Evolutionary conservation across 1,140 invertebrate genomes (phyloP).

Genomic region (Contarinia nasturtii): DNA sequence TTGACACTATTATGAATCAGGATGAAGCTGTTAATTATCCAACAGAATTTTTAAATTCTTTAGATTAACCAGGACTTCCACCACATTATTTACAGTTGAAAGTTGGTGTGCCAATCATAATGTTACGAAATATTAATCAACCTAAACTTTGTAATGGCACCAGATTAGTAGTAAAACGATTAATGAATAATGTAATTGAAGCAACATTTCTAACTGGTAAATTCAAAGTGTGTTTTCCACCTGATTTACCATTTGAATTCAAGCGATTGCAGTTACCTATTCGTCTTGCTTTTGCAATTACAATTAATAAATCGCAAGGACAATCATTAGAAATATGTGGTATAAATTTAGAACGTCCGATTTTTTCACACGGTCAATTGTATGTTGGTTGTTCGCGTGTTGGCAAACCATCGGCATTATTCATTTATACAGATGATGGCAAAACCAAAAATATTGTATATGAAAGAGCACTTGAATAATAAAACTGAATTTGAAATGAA

Average conservation of each 20-base stretch:
- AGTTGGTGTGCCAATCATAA: conserved; percentile 19
- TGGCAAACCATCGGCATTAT: conserved; percentile 2
- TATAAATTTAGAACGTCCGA: conserved; percentile 14
- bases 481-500: no score
- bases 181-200: conserved; percentile 12
- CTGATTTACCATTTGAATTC: conserved; percentile 5
- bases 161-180: conserved; percentile 10
- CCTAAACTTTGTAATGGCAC: conserved; percentile 22
- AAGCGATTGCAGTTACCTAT: conserved; percentile 12
- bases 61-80: conserved; percentile 10
- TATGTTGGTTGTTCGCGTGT: conserved; percentile 15
- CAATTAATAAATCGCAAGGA: conserved; percentile 35
- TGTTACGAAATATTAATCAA: conserved; percentile 20
- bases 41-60: conserved; percentile 12
- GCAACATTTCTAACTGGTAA: conserved; percentile 16
- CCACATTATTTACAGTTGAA: conserved; percentile 7
- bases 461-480: no score
- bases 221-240: conserved; percentile 14
- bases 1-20: conserved; percentile 11
- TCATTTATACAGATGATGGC: background rate
- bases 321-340: conserved; percentile 21
- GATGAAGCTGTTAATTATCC: conserved; percentile 10
- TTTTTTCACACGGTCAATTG: conserved; percentile 9
- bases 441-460: no score
- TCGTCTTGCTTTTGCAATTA: conserved; percentile 27